phyloP scores from a whole-genome alignment of 1,140 invertebrate species.

The Cephus cinctus region DNA sequence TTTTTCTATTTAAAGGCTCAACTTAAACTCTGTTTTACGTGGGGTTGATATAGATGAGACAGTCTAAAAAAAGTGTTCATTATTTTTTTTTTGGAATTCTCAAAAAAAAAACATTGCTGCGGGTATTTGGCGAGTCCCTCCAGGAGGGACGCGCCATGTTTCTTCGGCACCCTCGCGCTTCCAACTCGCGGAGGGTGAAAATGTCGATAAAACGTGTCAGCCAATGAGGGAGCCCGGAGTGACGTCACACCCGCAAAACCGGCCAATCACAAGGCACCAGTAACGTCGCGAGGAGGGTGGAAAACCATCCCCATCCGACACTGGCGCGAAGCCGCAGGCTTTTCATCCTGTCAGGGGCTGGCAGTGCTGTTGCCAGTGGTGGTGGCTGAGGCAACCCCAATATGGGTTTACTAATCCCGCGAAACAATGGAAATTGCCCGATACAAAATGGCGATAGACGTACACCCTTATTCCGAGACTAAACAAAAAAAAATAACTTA shows the following conservation, averaged over 20 bases:
- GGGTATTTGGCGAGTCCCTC: constrained; percentile 26
- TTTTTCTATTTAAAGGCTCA: too few species aligned
- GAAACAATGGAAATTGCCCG: constrained; percentile 46
- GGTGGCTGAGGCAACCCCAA: constrained; percentile 43
- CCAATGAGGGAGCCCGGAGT: constrained; percentile 48
- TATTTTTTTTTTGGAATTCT: too few species aligned
- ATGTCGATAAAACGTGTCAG: constrained; percentile 55
- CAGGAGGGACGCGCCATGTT: constrained; percentile 37
- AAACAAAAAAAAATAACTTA: too few species aligned
- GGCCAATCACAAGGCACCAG: constrained; percentile 45
- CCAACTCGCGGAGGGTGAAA: constrained; percentile 37
- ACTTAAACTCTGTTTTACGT: too few species aligned
- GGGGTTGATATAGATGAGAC: too few species aligned
- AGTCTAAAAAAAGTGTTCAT: too few species aligned
- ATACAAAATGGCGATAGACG: constrained; percentile 40
- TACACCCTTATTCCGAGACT: too few species aligned
- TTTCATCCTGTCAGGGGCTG: constrained; percentile 29
- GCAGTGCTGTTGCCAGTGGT: constrained; percentile 22
- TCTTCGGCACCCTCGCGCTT: constrained; percentile 24
- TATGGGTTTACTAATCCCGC: constrained; percentile 45
- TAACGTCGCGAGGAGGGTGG: constrained; percentile 42
- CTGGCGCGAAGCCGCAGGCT: constrained; percentile 41
- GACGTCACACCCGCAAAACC: constrained; percentile 46
- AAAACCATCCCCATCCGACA: constrained; percentile 30
- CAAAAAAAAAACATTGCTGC: constrained; percentile 17